phyloP scores from a whole-genome alignment of 2,797 vertebrate genomes.

The Parauchenoglanis ngamensis region DNA sequence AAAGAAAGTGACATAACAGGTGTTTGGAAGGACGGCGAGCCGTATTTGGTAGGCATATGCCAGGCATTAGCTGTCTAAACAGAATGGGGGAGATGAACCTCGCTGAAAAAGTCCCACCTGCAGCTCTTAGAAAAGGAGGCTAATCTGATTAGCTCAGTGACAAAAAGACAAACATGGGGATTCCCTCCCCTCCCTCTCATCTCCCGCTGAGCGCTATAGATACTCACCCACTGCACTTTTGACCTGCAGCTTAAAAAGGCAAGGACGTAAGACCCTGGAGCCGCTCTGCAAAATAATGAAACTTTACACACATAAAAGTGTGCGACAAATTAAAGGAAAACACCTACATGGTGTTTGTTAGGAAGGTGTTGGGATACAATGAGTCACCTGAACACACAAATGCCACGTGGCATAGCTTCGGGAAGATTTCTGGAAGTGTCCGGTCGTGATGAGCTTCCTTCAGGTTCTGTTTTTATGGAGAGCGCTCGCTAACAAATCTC shows the following conservation, averaged over 20 bases:
- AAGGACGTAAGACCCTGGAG: not conserved
- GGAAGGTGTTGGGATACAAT: not conserved
- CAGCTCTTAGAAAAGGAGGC: constrained; percentile 41
- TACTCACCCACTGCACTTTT: constrained; percentile 23
- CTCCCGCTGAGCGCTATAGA: constrained; percentile 16
- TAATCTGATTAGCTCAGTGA: constrained; percentile 52
- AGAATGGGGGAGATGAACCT: constrained; percentile 1
- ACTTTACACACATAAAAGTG: not conserved
- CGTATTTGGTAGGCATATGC: constrained; percentile 20
- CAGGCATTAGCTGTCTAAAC: constrained; percentile 10
- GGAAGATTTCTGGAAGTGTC: not conserved
- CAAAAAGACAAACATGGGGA: constrained; percentile 44
- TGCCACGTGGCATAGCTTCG: not conserved
- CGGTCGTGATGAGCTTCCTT: not conserved
- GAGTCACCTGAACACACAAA: not conserved
- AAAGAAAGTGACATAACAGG: constrained; percentile 39
- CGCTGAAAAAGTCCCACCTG: constrained; percentile 31
- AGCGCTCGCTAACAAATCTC: not conserved
- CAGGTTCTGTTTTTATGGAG: not conserved
- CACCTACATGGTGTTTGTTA: not conserved
- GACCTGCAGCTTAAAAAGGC: not conserved
- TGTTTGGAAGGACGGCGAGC: constrained; percentile 17
- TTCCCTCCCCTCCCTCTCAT: constrained; percentile 36
- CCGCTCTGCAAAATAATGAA: constrained; percentile 6
- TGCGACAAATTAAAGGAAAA: not conserved